Evolutionary conservation across 2,888 invertebrate species (phyloP).

Genomic region (Lutraria lutraria): DNA sequence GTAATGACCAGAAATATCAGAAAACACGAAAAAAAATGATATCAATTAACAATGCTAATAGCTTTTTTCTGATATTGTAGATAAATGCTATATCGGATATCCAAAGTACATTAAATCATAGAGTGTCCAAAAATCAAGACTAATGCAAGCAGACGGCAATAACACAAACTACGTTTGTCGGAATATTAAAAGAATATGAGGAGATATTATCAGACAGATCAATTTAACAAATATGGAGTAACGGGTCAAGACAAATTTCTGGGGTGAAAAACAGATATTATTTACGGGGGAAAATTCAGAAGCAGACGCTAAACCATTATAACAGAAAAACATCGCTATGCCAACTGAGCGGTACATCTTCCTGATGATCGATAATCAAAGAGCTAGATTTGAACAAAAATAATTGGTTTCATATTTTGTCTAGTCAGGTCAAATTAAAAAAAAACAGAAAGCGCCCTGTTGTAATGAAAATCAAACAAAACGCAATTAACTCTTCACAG

Average conservation of each 20-base stretch:
- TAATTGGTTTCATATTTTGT: slow-evolving; percentile 16
- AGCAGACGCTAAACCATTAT: background rate
- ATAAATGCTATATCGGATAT: too few species aligned
- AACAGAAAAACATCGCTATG: background rate
- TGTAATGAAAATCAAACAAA: background rate
- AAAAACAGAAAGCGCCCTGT: background rate
- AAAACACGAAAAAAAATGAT: background rate
- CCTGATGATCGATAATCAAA: too few species aligned
- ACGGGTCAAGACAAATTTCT: background rate
- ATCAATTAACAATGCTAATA: background rate
- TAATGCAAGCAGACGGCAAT: background rate
- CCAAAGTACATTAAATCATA: too few species aligned
- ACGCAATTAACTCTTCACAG: background rate
- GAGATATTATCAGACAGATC: background rate
- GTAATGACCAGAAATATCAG: background rate
- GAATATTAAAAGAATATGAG: background rate
- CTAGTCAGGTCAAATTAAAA: background rate
- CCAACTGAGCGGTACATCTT: background rate
- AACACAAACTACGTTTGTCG: background rate
- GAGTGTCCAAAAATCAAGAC: background rate
- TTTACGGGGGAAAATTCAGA: background rate
- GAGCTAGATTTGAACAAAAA: background rate
- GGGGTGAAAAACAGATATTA: background rate
- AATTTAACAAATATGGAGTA: background rate
- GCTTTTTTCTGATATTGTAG: background rate